Evolutionary conservation across 2,797 vertebrate genomes (phyloP).

Genomic region (Hybognathus amarus): DNA sequence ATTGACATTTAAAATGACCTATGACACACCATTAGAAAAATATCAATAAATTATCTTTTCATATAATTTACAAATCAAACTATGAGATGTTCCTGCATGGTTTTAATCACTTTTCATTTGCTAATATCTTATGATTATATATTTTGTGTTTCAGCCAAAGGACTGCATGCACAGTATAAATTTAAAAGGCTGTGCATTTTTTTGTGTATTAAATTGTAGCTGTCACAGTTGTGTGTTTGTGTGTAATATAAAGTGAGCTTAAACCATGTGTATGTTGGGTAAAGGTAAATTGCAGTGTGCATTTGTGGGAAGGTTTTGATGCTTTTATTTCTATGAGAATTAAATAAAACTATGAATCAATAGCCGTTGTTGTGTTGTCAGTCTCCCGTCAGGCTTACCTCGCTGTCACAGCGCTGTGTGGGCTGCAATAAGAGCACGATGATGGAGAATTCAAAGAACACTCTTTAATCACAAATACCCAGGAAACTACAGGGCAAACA

Average conservation of each 20-base stretch:
- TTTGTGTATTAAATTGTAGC: too few species aligned
- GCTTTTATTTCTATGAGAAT: too few species aligned
- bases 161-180: too few species aligned
- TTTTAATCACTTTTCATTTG: neutral
- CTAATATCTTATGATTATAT: neutral
- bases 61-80: neutral
- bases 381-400: too few species aligned
- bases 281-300: too few species aligned
- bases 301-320: too few species aligned
- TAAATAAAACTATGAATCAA: too few species aligned
- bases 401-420: neutral
- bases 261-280: too few species aligned
- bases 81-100: neutral
- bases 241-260: neutral
- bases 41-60: slow-evolving; percentile 45
- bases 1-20: too few species aligned
- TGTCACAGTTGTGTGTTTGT: too few species aligned
- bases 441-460: neutral
- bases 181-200: too few species aligned
- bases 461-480: neutral
- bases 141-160: neutral
- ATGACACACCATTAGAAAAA: slow-evolving; percentile 62
- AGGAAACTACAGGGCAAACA: neutral
- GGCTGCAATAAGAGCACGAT: neutral
- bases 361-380: neutral